These are phyloP conservation scores for Pungitius pungitius DNA, from an alignment of 2,113 vertebrate species.

Conservation along the genomic window DNA sequence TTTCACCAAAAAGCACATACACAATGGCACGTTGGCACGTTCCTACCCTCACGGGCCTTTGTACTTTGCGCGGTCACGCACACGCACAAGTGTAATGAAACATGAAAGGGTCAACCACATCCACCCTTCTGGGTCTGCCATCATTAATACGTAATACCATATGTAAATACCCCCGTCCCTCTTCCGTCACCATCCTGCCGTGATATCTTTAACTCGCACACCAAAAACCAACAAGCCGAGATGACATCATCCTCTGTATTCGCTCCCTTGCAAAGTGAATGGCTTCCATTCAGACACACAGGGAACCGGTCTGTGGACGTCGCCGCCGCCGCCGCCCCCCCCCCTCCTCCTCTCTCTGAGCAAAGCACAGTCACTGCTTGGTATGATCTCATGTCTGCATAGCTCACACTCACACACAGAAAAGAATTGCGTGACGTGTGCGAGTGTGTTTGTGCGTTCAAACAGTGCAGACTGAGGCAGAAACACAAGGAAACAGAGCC, in stretches of 20 bases:
- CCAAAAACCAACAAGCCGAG: conserved; percentile 22
- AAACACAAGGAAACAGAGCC: conserved; percentile 13
- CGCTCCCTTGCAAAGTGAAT: conserved; percentile 46
- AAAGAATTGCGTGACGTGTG: too few relatives aligned
- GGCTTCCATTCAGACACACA: conserved; percentile 50
- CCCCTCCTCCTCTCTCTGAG: conserved; percentile 2
- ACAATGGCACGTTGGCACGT: conserved; percentile 23
- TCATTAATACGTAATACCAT: not conserved
- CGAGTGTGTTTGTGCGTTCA: conserved; percentile 10
- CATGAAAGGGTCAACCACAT: conserved; percentile 19
- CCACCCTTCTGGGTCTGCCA: not conserved
- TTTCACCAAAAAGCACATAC: conserved; percentile 19
- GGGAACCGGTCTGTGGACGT: conserved; percentile 24
- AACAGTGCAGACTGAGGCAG: not conserved
- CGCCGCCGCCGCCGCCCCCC: not conserved
- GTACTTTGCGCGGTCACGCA: not conserved
- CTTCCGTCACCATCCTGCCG: not conserved
- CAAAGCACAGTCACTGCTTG: conserved; percentile 49
- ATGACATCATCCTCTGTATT: conserved; percentile 45
- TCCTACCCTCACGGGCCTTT: conserved; percentile 1
- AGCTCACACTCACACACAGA: conserved; percentile 19
- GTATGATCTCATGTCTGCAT: conserved; percentile 62
- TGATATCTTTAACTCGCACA: conserved; percentile 5
- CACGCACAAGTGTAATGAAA: conserved; percentile 18
- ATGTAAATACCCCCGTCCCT: not conserved